phyloP scores from a whole-genome alignment of 92 coral and sea anemone species.

The Hydrozoanthus gracilis region DNA sequence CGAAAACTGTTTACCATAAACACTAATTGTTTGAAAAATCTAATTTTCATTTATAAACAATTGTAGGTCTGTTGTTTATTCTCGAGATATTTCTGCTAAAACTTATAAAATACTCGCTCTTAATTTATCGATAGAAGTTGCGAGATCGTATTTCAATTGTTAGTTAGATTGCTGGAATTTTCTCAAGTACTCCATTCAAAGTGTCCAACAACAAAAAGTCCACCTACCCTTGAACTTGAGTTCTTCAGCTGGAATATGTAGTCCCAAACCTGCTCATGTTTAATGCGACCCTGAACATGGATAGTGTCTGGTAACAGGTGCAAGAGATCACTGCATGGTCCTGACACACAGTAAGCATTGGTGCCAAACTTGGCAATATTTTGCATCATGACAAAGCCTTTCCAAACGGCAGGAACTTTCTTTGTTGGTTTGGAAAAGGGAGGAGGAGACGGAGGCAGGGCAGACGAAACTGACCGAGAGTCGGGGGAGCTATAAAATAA shows the following conservation, averaged over 20 bases:
- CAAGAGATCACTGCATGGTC: constrained; percentile 88
- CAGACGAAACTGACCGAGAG: constrained; percentile 64
- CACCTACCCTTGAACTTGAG: constrained; percentile 92
- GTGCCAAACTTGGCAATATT: constrained; percentile 94
- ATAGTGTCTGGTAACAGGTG: constrained; percentile 94
- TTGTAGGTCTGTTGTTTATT: no score
- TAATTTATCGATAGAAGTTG: no score
- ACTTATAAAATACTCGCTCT: no score
- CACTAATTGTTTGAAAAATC: no score
- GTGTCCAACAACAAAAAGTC: background rate
- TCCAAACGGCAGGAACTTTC: constrained; percentile 89
- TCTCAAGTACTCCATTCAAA: no score
- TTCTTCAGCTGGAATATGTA: constrained; percentile 86
- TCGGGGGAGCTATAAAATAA: constrained; percentile 81
- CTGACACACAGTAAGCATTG: constrained; percentile 91
- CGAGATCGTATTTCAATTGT: no score
- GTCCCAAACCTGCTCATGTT: constrained; percentile 95
- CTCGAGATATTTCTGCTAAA: no score
- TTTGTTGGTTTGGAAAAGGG: constrained; percentile 62
- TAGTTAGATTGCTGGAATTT: no score
- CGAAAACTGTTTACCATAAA: no score
- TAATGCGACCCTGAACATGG: constrained; percentile 94
- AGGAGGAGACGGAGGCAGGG: constrained; percentile 71
- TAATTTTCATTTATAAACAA: no score
- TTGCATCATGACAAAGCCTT: constrained; percentile 99